Base-by-base conservation (phyloP, 2,113 vertebrate genomes). In the Periophthalmodon schlosseri region DNA sequence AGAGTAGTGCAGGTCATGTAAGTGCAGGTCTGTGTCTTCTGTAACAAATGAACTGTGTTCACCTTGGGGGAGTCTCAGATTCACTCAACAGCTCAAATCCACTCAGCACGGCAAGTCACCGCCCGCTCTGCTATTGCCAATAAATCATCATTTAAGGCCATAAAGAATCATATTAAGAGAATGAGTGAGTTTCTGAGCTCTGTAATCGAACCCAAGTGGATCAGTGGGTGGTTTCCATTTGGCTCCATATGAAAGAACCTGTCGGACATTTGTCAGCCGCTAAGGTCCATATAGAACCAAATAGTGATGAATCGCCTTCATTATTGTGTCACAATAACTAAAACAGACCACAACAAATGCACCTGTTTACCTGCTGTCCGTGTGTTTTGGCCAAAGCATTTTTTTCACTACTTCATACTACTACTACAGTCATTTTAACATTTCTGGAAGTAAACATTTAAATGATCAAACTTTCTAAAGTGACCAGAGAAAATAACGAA, bases 141-240 rank as follows among this genome's bases (percentile, higher is more conserved):
- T 92, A 87, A 81, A 90, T 91, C 89, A 84, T 85, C 78, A 82
- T 92, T 90, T 89, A 64, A 2, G 36, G 75, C 23, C 18, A 78
- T 84, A 86, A 86, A 81, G 78, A 81, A 68, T 46, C 56, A 79
- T 84, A 79, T 83, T 70, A 77, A 79, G 74, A 63, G 68, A 84
- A 82, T 36, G 50, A 81, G 49, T 64, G 82, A 75, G 75, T 83
- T 88, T n/a, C 75, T 64, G 63, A 33, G 56, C 69, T 23, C 71
- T 33, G 49, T 75, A 77, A 84, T 82, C 52, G 70, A 78, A 68
- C 49, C 49, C 13, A 58, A 75, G 74, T 67, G 68, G 73, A 70
- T 72, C 73, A 44, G 76, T 77, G 70, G 78, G 75, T 77, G 84
- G 75, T 72, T 83, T 82, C 66, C 70, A 81, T 87, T 84, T 84